These are phyloP conservation scores for Butorides virescens DNA, from an alignment of 2,113 vertebrate species.

Conservation along the genomic window DNA sequence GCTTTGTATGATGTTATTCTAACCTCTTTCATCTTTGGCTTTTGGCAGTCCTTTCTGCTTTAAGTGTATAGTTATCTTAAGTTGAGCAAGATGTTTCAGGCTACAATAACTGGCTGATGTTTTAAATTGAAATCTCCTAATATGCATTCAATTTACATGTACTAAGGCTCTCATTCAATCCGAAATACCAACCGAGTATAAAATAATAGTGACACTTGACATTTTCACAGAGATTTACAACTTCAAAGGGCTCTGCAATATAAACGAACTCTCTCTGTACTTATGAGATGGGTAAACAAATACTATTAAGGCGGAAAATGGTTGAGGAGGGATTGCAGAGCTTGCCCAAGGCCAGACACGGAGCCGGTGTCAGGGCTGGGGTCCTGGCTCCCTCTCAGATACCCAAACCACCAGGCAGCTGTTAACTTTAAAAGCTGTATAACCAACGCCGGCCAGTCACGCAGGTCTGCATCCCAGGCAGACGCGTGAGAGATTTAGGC, in stretches of 20 bases:
- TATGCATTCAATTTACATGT: conserved; percentile 65
- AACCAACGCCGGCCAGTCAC: accelerated
- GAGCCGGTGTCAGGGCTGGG: not conserved
- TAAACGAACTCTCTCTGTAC: conserved; percentile 3
- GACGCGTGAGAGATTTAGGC: not conserved
- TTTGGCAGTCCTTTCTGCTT: conserved; percentile 50
- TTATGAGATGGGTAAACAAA: conserved; percentile 32
- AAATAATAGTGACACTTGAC: conserved; percentile 68
- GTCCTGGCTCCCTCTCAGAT: not conserved
- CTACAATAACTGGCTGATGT: conserved; percentile 52
- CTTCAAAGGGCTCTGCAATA: conserved; percentile 53
- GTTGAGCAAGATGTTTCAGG: conserved; percentile 66
- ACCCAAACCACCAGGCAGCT: not conserved
- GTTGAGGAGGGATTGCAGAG: not conserved
- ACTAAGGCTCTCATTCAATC: conserved; percentile 43
- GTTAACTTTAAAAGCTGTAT: not conserved
- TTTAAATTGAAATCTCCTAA: conserved; percentile 58
- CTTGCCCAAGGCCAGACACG: not conserved
- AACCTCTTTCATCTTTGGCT: conserved; percentile 66
- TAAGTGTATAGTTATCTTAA: conserved; percentile 57
- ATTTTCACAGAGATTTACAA: conserved; percentile 41
- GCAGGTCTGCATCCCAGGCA: not conserved
- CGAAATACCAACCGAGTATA: conserved; percentile 30
- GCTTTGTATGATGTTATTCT: conserved; percentile 42
- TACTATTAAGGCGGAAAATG: not conserved